phyloP scores from a whole-genome alignment of 2,797 vertebrate species.

The Oreochromis mossambicus region DNA sequence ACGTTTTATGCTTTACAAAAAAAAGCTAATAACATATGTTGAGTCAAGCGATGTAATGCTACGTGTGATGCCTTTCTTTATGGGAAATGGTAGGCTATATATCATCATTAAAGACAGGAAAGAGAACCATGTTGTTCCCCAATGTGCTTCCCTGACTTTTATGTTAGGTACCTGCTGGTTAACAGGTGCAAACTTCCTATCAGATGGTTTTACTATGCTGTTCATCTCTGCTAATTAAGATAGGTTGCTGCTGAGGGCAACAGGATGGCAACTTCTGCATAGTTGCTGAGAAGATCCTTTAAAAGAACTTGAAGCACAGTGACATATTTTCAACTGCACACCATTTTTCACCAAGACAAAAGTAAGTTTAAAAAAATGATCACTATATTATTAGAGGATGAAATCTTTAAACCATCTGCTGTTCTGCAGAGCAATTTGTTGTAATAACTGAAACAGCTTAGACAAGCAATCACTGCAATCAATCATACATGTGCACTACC shows the following conservation, averaged over 20 bases:
- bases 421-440: neutral
- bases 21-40: too few relatives aligned
- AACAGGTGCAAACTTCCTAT: neutral
- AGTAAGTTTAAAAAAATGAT: neutral
- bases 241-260: neutral
- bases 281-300: neutral
- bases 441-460: neutral
- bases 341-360: fast-evolving
- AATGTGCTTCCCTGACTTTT: neutral
- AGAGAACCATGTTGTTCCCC: neutral
- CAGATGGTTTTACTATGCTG: neutral
- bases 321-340: neutral
- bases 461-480: neutral
- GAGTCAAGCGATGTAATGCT: too few relatives aligned
- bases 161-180: neutral
- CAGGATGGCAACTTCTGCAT: neutral
- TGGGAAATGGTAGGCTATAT: neutral
- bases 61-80: too few relatives aligned
- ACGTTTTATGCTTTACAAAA: too few relatives aligned
- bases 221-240: neutral
- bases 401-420: neutral
- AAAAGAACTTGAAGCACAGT: neutral
- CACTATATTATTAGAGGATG: neutral
- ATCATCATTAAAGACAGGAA: neutral
- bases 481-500: neutral